phyloP scores from a whole-genome alignment of 2,797 vertebrate genomes.

The Mormyrops attenuatus region DNA sequence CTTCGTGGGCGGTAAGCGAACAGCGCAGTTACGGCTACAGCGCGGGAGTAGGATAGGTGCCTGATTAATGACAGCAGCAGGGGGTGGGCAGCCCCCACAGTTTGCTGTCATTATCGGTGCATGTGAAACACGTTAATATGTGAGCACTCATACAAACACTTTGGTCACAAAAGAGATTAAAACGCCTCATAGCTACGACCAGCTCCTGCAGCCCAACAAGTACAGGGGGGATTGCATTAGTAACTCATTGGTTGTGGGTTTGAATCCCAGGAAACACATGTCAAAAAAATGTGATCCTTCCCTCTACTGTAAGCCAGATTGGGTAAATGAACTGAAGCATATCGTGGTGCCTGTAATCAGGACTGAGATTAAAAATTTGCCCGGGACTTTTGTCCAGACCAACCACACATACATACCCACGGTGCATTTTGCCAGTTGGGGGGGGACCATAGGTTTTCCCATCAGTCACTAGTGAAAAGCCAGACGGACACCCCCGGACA shows the following conservation, averaged over 20 bases:
- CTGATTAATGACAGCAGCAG: neutral
- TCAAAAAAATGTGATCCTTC: neutral
- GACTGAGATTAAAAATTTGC: neutral
- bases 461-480: neutral
- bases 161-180: neutral
- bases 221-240: neutral
- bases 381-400: neutral
- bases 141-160: neutral
- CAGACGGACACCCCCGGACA: neutral
- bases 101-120: neutral
- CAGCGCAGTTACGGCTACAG: neutral
- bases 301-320: neutral
- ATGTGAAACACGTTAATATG: neutral
- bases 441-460: neutral
- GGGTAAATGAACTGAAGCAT: neutral
- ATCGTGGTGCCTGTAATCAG: neutral
- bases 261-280: neutral
- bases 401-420: neutral
- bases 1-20: conserved; percentile 43
- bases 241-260: neutral
- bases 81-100: neutral
- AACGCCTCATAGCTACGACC: neutral
- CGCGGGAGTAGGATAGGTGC: neutral
- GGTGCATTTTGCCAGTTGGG: neutral
- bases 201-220: neutral